Base-by-base conservation (phyloP, 2,888 invertebrate species). In the Harpalus rubripes region DNA sequence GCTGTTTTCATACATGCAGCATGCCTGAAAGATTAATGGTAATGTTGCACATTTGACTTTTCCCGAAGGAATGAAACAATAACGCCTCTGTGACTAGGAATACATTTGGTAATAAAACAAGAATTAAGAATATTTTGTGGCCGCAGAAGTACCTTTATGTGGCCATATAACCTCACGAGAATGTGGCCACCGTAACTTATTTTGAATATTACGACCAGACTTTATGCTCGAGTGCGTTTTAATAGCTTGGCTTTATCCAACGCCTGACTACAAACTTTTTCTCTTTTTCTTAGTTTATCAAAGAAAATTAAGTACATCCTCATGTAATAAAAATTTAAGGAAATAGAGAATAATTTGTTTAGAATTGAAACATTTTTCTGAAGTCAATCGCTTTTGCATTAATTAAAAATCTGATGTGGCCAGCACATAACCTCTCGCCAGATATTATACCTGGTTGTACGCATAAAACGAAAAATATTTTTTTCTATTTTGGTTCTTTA, bases 111-210 rank as follows among this genome's bases (percentile, higher is more conserved):
- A 41, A 32, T 68, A 78, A 78, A 58, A 78, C 26, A 10, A 12
- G 32, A 78, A 78, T 52, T 56, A 78, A 78, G 78, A 58, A 78
- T 78, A 78, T 78, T 56, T 78, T 18, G 78, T 56, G 15, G 52
- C 8, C 78, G 32, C 78, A 78, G 58, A 58, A 78, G 58, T 26
- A 56, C n/a, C 58, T 78, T 78, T 78, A 78, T 78, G 52, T 15
- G 26, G 52, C 44, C n/a, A 32, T 78, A 78, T 78, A 78, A 78
- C 78, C n/a, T 41, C 74, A 76, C 7, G 52, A 18, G 26, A 78
- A 78, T 56, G 78, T 58, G 7, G 39, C 39, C 58, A 32, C 16
- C 26, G 58, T 78, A 78, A 78, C 78, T 78, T 78, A 56, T 56
- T 78, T 56, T 52, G 56, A 78, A 78, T 63, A 68, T 68, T 68